Conservation (phyloP, 2,888 invertebrate species). For the Aphrophora alni region DNA sequence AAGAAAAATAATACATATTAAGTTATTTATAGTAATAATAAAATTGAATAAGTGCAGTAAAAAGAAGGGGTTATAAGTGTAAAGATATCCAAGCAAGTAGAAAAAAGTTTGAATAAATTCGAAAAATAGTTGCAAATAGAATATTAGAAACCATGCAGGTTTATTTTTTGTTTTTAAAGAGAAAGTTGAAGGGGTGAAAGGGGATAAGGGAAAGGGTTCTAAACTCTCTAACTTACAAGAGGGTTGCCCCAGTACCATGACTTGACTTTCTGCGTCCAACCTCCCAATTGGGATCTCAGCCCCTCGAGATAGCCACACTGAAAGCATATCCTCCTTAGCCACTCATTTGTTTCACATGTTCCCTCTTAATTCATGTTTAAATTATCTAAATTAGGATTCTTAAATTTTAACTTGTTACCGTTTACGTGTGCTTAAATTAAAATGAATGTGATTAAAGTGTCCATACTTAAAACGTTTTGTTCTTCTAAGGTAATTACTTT, state of each 20-base stretch:
- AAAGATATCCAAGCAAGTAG: too few species aligned
- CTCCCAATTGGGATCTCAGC: slow-evolving; percentile 93
- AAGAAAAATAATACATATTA: too few species aligned
- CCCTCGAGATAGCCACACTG: slow-evolving; percentile 93
- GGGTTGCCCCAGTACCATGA: slow-evolving; percentile 97
- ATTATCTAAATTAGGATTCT: too few species aligned
- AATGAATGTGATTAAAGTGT: too few species aligned
- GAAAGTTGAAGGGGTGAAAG: slow-evolving; percentile 15
- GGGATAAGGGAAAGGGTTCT: slow-evolving; percentile 14
- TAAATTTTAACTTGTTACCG: neutral
- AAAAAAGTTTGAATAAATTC: too few species aligned
- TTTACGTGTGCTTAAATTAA: too few species aligned
- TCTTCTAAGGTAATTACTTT: too few species aligned
- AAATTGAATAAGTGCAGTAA: too few species aligned
- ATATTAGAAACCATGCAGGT: neutral
- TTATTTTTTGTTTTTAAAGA: neutral
- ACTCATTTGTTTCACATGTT: slow-evolving; percentile 29
- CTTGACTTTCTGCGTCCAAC: slow-evolving; percentile 96
- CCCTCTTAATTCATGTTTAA: slow-evolving; percentile 3
- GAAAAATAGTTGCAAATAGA: too few species aligned
- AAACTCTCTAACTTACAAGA: slow-evolving; percentile 68
- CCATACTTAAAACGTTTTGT: too few species aligned
- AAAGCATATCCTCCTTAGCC: slow-evolving; percentile 57
- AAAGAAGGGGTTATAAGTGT: too few species aligned
- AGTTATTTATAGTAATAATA: too few species aligned